A percentile compares a stretch with the other conserved stretches of the same genome.
phyloP scores from a whole-genome alignment of 1,140 invertebrate genomes.

The Danaus plexippus region DNA sequence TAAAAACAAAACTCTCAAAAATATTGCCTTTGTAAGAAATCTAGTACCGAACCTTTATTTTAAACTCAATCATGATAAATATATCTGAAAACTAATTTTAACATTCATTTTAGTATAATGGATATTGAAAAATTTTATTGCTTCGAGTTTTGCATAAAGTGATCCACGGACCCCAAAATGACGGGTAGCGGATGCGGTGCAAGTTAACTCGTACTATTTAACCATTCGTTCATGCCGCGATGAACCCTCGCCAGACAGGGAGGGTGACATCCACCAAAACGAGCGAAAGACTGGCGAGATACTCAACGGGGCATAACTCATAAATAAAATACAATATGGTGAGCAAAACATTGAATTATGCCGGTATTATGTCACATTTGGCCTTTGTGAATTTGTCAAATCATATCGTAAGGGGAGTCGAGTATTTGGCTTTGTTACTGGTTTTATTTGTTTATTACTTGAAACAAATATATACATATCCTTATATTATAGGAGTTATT shows the following conservation, averaged over 20 bases:
- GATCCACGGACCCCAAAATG: constrained; percentile 48
- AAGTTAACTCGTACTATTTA: constrained; percentile 68
- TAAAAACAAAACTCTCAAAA: constrained; percentile 5
- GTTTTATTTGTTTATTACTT: constrained; percentile 36
- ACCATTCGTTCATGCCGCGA: constrained; percentile 59
- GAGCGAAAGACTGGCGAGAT: constrained; percentile 37
- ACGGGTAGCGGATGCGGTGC: constrained; percentile 59
- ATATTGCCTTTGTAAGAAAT: no score
- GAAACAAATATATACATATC: constrained; percentile 13
- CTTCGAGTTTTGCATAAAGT: constrained; percentile 28
- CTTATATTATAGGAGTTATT: no score
- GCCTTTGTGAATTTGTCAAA: constrained; percentile 67
- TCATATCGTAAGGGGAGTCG: constrained; percentile 49
- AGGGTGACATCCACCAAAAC: constrained; percentile 22
- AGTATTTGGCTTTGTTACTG: constrained; percentile 5
- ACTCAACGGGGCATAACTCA: constrained; percentile 64
- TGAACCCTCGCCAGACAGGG: constrained; percentile 49
- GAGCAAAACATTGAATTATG: constrained; percentile 73
- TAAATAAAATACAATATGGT: constrained; percentile 74
- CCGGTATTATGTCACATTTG: constrained; percentile 72
- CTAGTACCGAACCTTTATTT: no score
- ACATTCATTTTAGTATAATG: no score
- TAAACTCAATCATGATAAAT: no score
- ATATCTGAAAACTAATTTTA: constrained; percentile 3
- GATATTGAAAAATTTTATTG: no score